Evolutionary conservation across 1,140 invertebrate species (phyloP).

Genomic region (Drosophila cardini): DNA sequence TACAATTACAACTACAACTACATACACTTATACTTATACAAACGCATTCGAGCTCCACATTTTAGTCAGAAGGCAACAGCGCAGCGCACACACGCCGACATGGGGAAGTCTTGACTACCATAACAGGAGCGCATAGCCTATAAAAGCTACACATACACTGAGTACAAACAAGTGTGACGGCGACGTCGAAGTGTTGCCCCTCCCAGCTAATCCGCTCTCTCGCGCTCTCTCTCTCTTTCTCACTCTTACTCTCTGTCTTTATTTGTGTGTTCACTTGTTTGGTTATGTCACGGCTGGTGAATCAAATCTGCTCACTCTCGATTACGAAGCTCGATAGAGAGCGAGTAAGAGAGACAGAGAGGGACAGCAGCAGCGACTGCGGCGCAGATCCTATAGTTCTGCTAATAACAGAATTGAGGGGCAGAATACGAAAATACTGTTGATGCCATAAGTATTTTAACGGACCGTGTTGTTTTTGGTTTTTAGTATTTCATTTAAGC

Average conservation of each 20-base stretch:
- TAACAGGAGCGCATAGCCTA: conserved; percentile 71
- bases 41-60: conserved; percentile 25
- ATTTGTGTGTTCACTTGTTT: conserved; percentile 16
- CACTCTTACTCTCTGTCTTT: conserved; percentile 16
- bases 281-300: conserved; percentile 50
- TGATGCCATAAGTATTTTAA: too few relatives aligned
- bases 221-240: conserved; percentile 23
- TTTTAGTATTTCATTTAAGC: too few relatives aligned
- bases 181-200: conserved; percentile 15
- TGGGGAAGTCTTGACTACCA: conserved; percentile 82
- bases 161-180: conserved; percentile 12
- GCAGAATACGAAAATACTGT: too few relatives aligned
- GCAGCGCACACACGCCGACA: conserved; percentile 77
- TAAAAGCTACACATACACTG: background rate
- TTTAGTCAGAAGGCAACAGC: conserved; percentile 57
- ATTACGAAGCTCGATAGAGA: conserved; percentile 17
- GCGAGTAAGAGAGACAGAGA: background rate
- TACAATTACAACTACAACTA: conserved; percentile 2
- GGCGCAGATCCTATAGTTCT: background rate
- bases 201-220: conserved; percentile 30
- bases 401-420: too few relatives aligned
- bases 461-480: too few relatives aligned
- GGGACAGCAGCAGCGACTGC: background rate
- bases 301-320: conserved; percentile 6
- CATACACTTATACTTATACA: background rate